These are phyloP conservation scores for Crematogaster levior DNA, from an alignment of 2,888 invertebrate species.

Conservation along the genomic window DNA sequence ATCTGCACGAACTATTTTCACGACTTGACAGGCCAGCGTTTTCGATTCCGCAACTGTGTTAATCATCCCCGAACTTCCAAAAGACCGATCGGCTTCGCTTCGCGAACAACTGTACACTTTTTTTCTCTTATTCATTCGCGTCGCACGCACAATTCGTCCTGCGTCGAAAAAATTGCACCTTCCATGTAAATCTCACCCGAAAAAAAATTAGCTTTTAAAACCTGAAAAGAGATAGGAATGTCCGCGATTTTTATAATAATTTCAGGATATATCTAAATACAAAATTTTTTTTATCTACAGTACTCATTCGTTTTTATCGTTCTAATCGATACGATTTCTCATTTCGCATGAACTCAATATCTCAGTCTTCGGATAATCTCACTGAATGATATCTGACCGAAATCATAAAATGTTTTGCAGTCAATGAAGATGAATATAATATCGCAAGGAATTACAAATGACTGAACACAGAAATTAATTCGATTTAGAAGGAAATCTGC, in stretches of 20 bases:
- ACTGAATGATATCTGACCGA: slow-evolving; percentile 23
- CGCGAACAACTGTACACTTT: not conserved
- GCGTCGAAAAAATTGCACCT: not conserved
- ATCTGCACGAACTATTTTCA: slow-evolving; percentile 68
- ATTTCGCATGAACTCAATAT: slow-evolving; percentile 12
- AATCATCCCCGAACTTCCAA: slow-evolving; percentile 54
- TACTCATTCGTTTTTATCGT: not conserved
- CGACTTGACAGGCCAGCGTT: slow-evolving; percentile 66
- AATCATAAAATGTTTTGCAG: slow-evolving; percentile 43
- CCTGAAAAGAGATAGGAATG: not conserved
- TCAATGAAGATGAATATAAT: slow-evolving; percentile 40
- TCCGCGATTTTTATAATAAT: not conserved
- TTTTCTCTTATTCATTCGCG: not conserved
- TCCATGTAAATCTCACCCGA: not conserved
- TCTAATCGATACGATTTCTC: not conserved
- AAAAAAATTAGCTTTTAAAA: slow-evolving; percentile 8
- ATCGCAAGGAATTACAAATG: slow-evolving; percentile 2
- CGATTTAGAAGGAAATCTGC: slow-evolving; percentile 8
- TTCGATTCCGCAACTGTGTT: slow-evolving; percentile 72
- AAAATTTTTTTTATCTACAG: not conserved
- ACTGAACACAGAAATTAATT: slow-evolving; percentile 51
- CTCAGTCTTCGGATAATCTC: slow-evolving; percentile 1
- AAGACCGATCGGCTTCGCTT: slow-evolving; percentile 48
- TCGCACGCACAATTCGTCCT: slow-evolving; percentile 3
- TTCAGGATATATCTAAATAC: not conserved